phyloP scores from a whole-genome alignment of 2,797 vertebrate species.

The Macroramphosus scolopax region DNA sequence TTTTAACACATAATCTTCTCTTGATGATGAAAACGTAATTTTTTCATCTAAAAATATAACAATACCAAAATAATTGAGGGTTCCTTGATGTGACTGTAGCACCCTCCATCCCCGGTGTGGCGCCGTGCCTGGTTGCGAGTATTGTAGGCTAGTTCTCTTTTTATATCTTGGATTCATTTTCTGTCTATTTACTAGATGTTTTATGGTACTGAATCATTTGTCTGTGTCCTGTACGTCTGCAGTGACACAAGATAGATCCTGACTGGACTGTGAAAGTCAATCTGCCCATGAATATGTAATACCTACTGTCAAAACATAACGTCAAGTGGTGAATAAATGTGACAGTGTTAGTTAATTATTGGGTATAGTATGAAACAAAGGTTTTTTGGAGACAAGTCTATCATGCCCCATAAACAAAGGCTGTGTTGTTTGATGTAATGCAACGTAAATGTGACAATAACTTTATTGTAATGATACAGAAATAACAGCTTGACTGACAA shows the following conservation, averaged over 20 bases:
- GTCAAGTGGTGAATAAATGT: slow-evolving; percentile 1
- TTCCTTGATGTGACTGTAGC: too few species aligned
- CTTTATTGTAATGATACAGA: too few species aligned
- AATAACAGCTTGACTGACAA: too few species aligned
- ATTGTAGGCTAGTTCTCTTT: too few species aligned
- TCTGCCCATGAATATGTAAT: not conserved
- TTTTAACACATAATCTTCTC: too few species aligned
- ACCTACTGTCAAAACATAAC: not conserved
- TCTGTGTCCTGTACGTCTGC: not conserved
- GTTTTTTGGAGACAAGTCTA: not conserved
- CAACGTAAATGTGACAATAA: not conserved
- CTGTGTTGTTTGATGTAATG: too few species aligned
- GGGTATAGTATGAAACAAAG: not conserved
- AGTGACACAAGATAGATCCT: not conserved
- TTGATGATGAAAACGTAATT: too few species aligned
- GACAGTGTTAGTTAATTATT: not conserved
- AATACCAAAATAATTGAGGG: too few species aligned
- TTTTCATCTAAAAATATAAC: too few species aligned
- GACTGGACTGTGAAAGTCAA: slow-evolving; percentile 3
- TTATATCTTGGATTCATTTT: too few species aligned
- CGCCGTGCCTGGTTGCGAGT: too few species aligned
- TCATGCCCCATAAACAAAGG: not conserved
- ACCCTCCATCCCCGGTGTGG: too few species aligned
- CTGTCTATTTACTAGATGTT: slow-evolving; percentile 6
- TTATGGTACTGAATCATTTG: not conserved